Conservation (phyloP, 2,797 vertebrate species). For the Cetoscarus ocellatus region DNA sequence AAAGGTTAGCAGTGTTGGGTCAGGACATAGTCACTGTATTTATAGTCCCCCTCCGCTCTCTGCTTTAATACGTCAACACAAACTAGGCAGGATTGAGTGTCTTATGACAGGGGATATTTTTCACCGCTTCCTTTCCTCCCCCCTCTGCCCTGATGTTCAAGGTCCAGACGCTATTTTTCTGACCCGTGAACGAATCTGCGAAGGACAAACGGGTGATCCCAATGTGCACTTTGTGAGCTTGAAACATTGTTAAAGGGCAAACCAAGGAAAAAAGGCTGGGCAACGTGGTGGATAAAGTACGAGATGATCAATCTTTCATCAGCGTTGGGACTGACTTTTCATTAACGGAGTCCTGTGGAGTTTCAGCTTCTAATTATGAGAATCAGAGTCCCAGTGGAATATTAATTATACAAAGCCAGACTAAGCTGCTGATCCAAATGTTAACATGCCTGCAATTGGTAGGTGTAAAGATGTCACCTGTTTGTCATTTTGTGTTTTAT, state of each 20-base stretch:
- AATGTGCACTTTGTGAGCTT: slow-evolving; percentile 19
- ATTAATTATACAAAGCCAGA: slow-evolving; percentile 67
- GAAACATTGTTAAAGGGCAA: slow-evolving; percentile 61
- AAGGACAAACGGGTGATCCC: slow-evolving; percentile 59
- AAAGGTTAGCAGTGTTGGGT: slow-evolving; percentile 63
- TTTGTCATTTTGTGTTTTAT: slow-evolving; percentile 3
- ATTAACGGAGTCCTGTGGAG: slow-evolving; percentile 72
- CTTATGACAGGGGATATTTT: slow-evolving; percentile 79
- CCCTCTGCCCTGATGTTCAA: slow-evolving; percentile 56
- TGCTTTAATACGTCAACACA: slow-evolving; percentile 76
- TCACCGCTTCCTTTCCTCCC: slow-evolving; percentile 64
- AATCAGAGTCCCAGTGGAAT: slow-evolving; percentile 65
- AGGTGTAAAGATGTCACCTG: slow-evolving; percentile 17
- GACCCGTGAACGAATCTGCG: slow-evolving; percentile 47
- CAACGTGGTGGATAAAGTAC: slow-evolving; percentile 48
- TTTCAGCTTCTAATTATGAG: slow-evolving; percentile 68
- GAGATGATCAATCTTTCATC: slow-evolving; percentile 73
- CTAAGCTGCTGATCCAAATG: slow-evolving; percentile 37
- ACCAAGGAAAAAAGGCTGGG: slow-evolving; percentile 37
- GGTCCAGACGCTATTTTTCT: slow-evolving; percentile 59
- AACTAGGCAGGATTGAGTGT: slow-evolving; percentile 81
- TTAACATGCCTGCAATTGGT: slow-evolving; percentile 28
- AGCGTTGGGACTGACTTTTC: slow-evolving; percentile 67
- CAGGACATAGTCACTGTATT: slow-evolving; percentile 72
- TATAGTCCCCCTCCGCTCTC: slow-evolving; percentile 53